These are phyloP conservation scores for Ophioderma brevispina DNA, from an alignment of 35 echinoderm and acorn worm genomes.

Conservation along the genomic window DNA sequence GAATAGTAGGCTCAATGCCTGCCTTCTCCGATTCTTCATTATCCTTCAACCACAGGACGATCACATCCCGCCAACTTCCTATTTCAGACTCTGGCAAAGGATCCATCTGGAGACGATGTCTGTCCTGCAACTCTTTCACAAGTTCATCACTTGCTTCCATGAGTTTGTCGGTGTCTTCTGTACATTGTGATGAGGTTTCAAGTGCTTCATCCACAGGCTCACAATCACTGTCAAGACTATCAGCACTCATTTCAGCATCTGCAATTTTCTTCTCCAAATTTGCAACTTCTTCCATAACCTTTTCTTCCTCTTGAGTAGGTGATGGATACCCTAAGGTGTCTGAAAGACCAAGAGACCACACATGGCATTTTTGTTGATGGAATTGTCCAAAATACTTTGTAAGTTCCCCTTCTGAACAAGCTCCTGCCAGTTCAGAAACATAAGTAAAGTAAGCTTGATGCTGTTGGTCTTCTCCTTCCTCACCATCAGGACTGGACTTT, in stretches of 20 bases:
- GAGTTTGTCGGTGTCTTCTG: slow-evolving; percentile 71
- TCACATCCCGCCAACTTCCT: slow-evolving; percentile 89
- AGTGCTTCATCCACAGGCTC: slow-evolving; percentile 26
- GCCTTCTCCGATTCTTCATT: slow-evolving; percentile 23
- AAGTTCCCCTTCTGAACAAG: slow-evolving; percentile 71
- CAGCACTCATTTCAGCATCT: slow-evolving; percentile 39
- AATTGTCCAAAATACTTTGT: slow-evolving; percentile 55
- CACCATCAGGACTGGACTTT: not conserved
- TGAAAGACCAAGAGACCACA: slow-evolving; percentile 67
- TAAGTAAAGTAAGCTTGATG: slow-evolving; percentile 82
- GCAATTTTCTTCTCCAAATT: slow-evolving; percentile 29
- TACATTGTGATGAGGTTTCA: slow-evolving; percentile 60
- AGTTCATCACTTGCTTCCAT: slow-evolving; percentile 68
- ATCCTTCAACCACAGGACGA: slow-evolving; percentile 86
- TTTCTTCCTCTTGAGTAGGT: slow-evolving; percentile 25
- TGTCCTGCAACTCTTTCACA: slow-evolving; percentile 65
- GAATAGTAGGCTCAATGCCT: not conserved
- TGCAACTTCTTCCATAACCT: not conserved
- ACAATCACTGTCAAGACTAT: slow-evolving; percentile 20
- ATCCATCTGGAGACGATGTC: slow-evolving; percentile 15
- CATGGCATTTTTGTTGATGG: slow-evolving; percentile 83
- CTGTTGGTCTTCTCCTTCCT: slow-evolving; percentile 8
- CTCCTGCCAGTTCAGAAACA: slow-evolving; percentile 66
- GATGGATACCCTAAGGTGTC: not conserved
- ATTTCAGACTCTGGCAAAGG: slow-evolving; percentile 46